A percentile compares a stretch with the other conserved stretches of the same genome.
Conservation (phyloP, 2,797 vertebrate genomes). For the Perodicticus potto region DNA sequence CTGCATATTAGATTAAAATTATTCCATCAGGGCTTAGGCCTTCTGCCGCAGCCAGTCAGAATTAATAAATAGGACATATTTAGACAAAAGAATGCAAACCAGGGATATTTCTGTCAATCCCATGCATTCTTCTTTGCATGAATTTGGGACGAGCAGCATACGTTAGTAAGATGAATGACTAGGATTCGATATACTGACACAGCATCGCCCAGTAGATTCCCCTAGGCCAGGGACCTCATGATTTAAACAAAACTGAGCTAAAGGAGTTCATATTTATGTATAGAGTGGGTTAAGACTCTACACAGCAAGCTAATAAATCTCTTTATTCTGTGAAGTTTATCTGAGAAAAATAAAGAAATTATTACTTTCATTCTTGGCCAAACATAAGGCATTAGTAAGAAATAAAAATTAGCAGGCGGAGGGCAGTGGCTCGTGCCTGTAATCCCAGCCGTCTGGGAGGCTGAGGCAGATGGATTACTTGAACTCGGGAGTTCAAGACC, state of each 20-base stretch:
- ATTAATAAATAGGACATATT: background rate
- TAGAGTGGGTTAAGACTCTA: background rate
- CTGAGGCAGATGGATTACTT: no score
- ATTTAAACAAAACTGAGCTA: background rate
- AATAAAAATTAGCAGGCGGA: no score
- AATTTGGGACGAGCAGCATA: background rate
- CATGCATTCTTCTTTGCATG: background rate
- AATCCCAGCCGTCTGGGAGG: no score
- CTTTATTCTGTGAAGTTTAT: background rate
- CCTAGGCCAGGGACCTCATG: background rate
- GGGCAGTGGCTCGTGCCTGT: no score
- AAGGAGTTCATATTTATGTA: background rate
- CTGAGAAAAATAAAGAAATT: background rate
- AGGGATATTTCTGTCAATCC: background rate
- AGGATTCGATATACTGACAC: background rate
- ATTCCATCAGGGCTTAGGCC: background rate
- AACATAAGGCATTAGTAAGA: background rate
- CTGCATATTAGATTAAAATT: background rate
- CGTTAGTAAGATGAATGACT: background rate
- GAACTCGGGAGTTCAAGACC: no score
- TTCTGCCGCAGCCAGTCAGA: background rate
- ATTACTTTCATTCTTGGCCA: background rate
- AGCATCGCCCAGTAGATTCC: background rate
- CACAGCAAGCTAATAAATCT: background rate
- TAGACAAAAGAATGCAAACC: background rate